These are phyloP conservation scores for Elachura formosa DNA, from an alignment of 2,113 vertebrate species.

Conservation along the genomic window DNA sequence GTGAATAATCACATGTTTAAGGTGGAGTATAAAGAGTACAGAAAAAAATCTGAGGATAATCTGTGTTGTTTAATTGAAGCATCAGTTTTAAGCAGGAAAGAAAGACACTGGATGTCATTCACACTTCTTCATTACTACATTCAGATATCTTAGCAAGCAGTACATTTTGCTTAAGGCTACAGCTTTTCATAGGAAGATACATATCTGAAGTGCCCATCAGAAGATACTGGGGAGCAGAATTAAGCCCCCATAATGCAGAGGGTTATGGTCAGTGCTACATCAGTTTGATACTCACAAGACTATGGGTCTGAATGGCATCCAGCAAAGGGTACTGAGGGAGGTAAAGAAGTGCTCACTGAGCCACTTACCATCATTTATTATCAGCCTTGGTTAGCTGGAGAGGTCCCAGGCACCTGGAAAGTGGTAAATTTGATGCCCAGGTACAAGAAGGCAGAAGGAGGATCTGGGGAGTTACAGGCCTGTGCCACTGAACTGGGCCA, in stretches of 20 bases:
- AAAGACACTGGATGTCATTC: not conserved
- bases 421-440: not conserved
- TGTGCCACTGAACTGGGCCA: not conserved
- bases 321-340: not conserved
- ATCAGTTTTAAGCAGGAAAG: not conserved
- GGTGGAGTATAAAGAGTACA: not conserved
- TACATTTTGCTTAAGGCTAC: not conserved
- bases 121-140: not conserved
- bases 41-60: not conserved
- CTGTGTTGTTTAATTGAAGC: not conserved
- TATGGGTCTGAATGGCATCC: not conserved
- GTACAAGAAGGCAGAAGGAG: not conserved
- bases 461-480: not conserved
- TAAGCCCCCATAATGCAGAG: not conserved
- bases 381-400: not conserved
- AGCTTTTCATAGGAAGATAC: not conserved
- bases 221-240: not conserved
- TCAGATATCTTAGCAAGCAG: not conserved
- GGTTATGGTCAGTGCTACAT: not conserved
- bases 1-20: not conserved
- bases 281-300: not conserved
- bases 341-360: not conserved
- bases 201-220: not conserved
- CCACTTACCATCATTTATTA: not conserved
- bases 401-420: not conserved